Conservation (phyloP, 2,888 invertebrate genomes). For the Drosophila rellima region DNA sequence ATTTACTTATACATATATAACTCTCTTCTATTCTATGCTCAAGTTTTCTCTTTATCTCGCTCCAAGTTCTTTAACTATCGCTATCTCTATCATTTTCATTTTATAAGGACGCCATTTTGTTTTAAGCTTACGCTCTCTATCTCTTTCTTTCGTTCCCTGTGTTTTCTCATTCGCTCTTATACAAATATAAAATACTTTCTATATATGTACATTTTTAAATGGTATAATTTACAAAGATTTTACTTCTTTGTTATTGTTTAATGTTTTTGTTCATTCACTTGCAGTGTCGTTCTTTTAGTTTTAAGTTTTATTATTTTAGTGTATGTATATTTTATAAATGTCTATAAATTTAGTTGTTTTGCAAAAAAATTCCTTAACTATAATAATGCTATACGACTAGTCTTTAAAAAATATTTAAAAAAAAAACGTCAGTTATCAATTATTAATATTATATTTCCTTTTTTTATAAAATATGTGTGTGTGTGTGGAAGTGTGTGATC, state of each 20-base stretch:
- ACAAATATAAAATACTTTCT: slow-evolving; percentile 6
- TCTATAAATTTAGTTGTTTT: slow-evolving; percentile 37
- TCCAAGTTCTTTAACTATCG: slow-evolving; percentile 10
- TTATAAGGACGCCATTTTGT: slow-evolving; percentile 43
- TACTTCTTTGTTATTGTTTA: neutral
- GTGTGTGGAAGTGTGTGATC: slow-evolving; percentile 1
- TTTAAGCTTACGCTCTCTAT: neutral
- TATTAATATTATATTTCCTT: slow-evolving; percentile 17
- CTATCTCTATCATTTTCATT: slow-evolving; percentile 9
- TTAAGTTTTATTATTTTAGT: slow-evolving; percentile 27
- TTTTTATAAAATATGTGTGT: slow-evolving; percentile 16
- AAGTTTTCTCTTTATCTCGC: slow-evolving; percentile 8
- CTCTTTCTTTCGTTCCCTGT: slow-evolving; percentile 4
- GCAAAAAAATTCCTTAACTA: slow-evolving; percentile 66
- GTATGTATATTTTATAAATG: slow-evolving; percentile 29
- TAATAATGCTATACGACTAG: slow-evolving; percentile 73
- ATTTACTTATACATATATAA: slow-evolving; percentile 6
- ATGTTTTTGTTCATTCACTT: slow-evolving; percentile 12
- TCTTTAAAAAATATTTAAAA: slow-evolving; percentile 58
- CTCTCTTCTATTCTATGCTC: slow-evolving; percentile 12
- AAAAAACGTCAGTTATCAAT: slow-evolving; percentile 40
- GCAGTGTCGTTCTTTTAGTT: slow-evolving; percentile 10
- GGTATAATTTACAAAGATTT: neutral
- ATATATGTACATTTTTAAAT: slow-evolving; percentile 2
- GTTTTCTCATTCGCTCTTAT: slow-evolving; percentile 11